A percentile compares a stretch with the other conserved stretches of the same genome.
Evolutionary conservation across 1,140 invertebrate genomes (phyloP).

Genomic region (Sesamia nonagrioides): DNA sequence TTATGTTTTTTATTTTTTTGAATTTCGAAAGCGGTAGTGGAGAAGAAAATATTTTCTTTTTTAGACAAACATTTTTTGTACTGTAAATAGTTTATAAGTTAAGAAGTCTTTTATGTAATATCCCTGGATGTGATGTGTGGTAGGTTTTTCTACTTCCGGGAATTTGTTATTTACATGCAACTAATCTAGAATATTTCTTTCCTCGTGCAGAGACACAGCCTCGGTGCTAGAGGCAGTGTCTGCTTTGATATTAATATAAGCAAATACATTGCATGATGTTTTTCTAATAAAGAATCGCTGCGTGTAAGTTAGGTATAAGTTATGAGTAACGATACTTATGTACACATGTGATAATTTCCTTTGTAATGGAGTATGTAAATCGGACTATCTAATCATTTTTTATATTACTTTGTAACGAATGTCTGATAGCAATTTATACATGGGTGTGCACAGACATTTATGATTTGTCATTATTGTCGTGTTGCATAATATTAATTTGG

Average conservation of each 20-base stretch:
- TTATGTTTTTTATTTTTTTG: too few species aligned
- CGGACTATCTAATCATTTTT: constrained; percentile 26
- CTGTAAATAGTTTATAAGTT: too few species aligned
- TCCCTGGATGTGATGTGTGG: too few species aligned
- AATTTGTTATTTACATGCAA: too few species aligned
- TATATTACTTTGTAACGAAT: constrained; percentile 12
- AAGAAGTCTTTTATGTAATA: too few species aligned
- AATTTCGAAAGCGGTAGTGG: too few species aligned
- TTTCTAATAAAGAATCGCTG: not conserved
- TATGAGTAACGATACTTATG: not conserved
- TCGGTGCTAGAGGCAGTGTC: too few species aligned
- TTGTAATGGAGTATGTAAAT: not conserved
- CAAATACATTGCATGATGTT: constrained; percentile 6
- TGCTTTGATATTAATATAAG: not conserved
- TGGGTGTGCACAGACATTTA: not conserved
- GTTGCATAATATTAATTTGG: not conserved
- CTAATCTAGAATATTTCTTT: too few species aligned
- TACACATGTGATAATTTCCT: constrained; percentile 4
- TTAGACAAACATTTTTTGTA: too few species aligned
- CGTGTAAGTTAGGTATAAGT: constrained; percentile 9
- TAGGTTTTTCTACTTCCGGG: too few species aligned
- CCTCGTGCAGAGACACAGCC: too few species aligned
- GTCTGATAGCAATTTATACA: not conserved
- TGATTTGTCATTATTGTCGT: not conserved
- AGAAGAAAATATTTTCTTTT: too few species aligned